Percentiles rank a stretch among this genome's conserved stretches.
phyloP scores from a whole-genome alignment of 2,113 vertebrate genomes.

The Stigmatopora argus region DNA sequence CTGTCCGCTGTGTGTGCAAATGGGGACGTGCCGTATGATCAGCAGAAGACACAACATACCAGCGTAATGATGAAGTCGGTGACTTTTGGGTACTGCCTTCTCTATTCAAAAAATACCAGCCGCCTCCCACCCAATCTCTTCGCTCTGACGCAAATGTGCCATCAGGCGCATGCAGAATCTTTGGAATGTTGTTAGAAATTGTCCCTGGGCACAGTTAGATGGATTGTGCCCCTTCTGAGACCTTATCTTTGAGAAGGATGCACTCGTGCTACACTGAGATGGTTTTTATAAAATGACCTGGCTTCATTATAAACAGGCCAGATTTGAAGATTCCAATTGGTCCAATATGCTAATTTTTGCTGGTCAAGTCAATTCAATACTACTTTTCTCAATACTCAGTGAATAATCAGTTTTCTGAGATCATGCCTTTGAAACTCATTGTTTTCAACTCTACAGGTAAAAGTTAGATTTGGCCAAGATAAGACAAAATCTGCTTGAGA shows the following conservation, averaged over 20 bases:
- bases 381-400: no score
- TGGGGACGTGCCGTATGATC: slow-evolving; percentile 57
- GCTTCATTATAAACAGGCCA: neutral
- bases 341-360: neutral
- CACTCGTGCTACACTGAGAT: slow-evolving; percentile 7
- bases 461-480: neutral
- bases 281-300: slow-evolving; percentile 8
- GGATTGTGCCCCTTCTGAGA: slow-evolving; percentile 31
- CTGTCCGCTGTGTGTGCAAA: slow-evolving; percentile 44
- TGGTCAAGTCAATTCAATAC: neutral
- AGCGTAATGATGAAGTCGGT: slow-evolving; percentile 51
- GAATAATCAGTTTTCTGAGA: no score
- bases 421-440: neutral
- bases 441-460: neutral
- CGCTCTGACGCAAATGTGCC: slow-evolving; percentile 63
- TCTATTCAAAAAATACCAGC: slow-evolving; percentile 55
- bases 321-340: slow-evolving; percentile 13
- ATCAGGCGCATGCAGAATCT: slow-evolving; percentile 66
- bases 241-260: slow-evolving; percentile 24
- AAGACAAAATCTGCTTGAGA: neutral
- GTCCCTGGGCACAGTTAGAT: slow-evolving; percentile 41
- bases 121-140: slow-evolving; percentile 55
- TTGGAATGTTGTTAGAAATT: slow-evolving; percentile 65
- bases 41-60: slow-evolving; percentile 57
- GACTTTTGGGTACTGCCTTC: slow-evolving; percentile 47